A percentile compares a stretch with the other conserved stretches of the same genome.
Conservation (phyloP, 2,797 vertebrate species). For the Astyanax mexicanus region DNA sequence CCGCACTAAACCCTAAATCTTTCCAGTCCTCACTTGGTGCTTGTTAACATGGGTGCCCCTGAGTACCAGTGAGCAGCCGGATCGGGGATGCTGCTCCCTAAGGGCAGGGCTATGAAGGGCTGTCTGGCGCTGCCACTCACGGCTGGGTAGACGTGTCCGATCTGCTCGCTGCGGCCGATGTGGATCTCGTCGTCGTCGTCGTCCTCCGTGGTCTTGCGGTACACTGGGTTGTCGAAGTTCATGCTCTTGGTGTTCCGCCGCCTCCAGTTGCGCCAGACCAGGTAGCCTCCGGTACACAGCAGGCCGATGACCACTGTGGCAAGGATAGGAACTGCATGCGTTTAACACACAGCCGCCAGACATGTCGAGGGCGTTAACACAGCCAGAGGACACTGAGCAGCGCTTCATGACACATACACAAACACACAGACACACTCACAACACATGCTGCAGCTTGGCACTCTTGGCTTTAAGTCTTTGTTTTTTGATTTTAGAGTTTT, state of each 20-base stretch:
- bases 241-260: slow-evolving; percentile 99
- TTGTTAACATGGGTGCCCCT: slow-evolving; percentile 78
- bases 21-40: slow-evolving; percentile 72
- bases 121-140: slow-evolving; percentile 88
- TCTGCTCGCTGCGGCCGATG: slow-evolving; percentile 91
- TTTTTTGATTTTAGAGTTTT: neutral
- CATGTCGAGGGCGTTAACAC: slow-evolving; percentile 83
- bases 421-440: neutral
- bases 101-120: slow-evolving; percentile 81
- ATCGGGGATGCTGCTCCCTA: slow-evolving; percentile 79
- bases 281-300: slow-evolving; percentile 91
- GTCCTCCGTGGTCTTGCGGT: slow-evolving; percentile 93
- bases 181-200: slow-evolving; percentile 94
- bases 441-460: slow-evolving; percentile 40
- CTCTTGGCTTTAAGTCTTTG: neutral
- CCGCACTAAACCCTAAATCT: slow-evolving; percentile 8
- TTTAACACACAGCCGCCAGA: slow-evolving; percentile 84
- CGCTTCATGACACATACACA: slow-evolving; percentile 70
- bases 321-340: slow-evolving; percentile 87
- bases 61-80: slow-evolving; percentile 85
- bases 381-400: slow-evolving; percentile 80
- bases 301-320: slow-evolving; percentile 91
- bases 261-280: slow-evolving; percentile 99
- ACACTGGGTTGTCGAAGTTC: slow-evolving; percentile 99
- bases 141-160: slow-evolving; percentile 96